These are phyloP conservation scores for Morelia viridis DNA, from an alignment of 2,797 vertebrate genomes.

Conservation along the genomic window DNA sequence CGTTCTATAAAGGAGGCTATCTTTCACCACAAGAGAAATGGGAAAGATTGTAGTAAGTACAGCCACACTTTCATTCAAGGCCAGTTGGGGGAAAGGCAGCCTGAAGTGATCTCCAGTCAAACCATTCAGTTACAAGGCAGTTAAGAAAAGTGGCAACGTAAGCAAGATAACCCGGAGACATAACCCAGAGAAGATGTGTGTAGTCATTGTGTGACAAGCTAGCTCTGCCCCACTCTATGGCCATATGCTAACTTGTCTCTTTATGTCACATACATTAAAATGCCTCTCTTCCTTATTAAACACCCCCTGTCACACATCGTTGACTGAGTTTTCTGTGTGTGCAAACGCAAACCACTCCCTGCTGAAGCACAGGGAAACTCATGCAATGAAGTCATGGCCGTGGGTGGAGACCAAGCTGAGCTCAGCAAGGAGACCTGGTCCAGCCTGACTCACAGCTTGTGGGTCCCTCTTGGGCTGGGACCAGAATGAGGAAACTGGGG, in stretches of 20 bases:
- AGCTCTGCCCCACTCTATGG: neutral
- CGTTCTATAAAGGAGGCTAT: neutral
- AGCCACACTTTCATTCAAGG: neutral
- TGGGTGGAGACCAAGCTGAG: constrained; percentile 39
- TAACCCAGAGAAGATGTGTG: neutral
- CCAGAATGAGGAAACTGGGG: constrained; percentile 16
- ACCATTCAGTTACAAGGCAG: neutral
- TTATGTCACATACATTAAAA: neutral
- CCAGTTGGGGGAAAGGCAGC: neutral
- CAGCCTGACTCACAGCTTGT: constrained; percentile 35
- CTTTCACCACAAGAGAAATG: neutral
- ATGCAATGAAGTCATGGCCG: constrained; percentile 28
- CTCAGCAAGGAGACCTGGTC: constrained; percentile 23
- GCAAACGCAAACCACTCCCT: constrained; percentile 28
- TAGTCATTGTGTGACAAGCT: neutral
- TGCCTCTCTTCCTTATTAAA: neutral
- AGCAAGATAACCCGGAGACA: neutral
- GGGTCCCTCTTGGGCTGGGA: constrained; percentile 39
- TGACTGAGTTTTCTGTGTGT: neutral
- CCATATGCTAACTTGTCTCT: neutral
- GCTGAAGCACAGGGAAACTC: constrained; percentile 10
- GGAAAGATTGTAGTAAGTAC: neutral
- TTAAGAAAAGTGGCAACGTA: neutral
- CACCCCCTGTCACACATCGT: neutral
- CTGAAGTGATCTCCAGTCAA: neutral